These are phyloP conservation scores for Myxocyprinus asiaticus DNA, from an alignment of 2,113 vertebrate genomes.

Conservation along the genomic window DNA sequence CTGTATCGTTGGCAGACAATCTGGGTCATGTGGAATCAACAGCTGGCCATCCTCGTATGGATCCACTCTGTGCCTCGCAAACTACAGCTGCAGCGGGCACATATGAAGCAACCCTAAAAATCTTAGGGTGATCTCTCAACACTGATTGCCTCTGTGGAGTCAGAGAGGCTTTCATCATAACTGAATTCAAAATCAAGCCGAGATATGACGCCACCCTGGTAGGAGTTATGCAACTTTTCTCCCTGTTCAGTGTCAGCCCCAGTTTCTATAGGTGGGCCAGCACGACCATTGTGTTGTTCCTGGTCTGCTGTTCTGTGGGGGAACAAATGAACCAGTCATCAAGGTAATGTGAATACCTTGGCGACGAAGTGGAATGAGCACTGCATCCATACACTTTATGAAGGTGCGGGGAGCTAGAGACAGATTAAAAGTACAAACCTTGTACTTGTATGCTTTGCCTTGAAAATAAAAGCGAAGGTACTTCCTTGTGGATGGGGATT, in stretches of 20 bases:
- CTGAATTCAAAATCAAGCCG: not conserved
- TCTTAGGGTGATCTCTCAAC: not conserved
- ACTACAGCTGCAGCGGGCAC: too few species aligned
- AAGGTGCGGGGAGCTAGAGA: not conserved
- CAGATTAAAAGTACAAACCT: not conserved
- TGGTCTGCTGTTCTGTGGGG: not conserved
- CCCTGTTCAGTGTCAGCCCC: not conserved
- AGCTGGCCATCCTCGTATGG: too few species aligned
- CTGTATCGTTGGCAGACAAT: too few species aligned
- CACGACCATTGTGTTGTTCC: not conserved
- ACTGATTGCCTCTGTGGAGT: not conserved
- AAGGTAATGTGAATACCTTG: not conserved
- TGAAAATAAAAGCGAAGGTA: too few species aligned
- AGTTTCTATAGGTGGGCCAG: not conserved
- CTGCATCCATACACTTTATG: constrained; percentile 3
- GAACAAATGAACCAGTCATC: not conserved
- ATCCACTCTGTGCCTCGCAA: too few species aligned
- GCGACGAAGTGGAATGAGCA: not conserved
- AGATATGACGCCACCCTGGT: not conserved
- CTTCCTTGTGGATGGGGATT: too few species aligned
- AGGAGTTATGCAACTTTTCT: not conserved
- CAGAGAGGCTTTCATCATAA: constrained; percentile 8
- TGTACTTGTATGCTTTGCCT: not conserved
- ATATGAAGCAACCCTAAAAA: not conserved
- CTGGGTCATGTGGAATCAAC: too few species aligned